These are phyloP conservation scores for Philereme vetulata DNA, from an alignment of 2,888 invertebrate genomes.

Conservation along the genomic window DNA sequence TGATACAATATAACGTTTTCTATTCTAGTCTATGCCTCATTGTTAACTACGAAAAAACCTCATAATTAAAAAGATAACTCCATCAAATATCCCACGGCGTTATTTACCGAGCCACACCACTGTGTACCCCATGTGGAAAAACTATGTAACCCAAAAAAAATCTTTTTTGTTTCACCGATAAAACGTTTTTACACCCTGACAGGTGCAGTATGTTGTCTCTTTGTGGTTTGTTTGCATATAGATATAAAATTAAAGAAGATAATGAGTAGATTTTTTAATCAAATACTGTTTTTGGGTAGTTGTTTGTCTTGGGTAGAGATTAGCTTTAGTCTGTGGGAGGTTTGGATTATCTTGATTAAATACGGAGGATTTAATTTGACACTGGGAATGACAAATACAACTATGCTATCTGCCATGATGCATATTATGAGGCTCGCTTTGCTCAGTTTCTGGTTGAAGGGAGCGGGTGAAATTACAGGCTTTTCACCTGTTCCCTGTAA, in stretches of 20 bases:
- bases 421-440: no score
- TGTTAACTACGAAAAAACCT: slow-evolving; percentile 11
- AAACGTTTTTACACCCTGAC: slow-evolving; percentile 35
- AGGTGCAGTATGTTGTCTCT: slow-evolving; percentile 49
- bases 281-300: slow-evolving; percentile 47
- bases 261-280: slow-evolving; percentile 54
- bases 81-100: slow-evolving; percentile 53
- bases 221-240: slow-evolving; percentile 52
- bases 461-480: no score
- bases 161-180: slow-evolving; percentile 49
- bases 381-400: no score
- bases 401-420: no score
- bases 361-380: slow-evolving; percentile 7
- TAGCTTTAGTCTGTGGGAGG: slow-evolving; percentile 43
- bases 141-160: slow-evolving; percentile 25
- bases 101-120: slow-evolving; percentile 48
- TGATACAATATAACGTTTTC: no score
- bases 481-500: no score
- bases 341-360: slow-evolving; percentile 31
- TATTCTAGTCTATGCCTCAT: no score
- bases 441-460: no score
- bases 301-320: slow-evolving; percentile 40
- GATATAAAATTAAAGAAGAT: slow-evolving; percentile 65
- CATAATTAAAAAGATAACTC: slow-evolving; percentile 42
- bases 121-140: slow-evolving; percentile 31